Base-by-base conservation (phyloP, 2,113 vertebrate species). In the Probosciger aterrimus region DNA sequence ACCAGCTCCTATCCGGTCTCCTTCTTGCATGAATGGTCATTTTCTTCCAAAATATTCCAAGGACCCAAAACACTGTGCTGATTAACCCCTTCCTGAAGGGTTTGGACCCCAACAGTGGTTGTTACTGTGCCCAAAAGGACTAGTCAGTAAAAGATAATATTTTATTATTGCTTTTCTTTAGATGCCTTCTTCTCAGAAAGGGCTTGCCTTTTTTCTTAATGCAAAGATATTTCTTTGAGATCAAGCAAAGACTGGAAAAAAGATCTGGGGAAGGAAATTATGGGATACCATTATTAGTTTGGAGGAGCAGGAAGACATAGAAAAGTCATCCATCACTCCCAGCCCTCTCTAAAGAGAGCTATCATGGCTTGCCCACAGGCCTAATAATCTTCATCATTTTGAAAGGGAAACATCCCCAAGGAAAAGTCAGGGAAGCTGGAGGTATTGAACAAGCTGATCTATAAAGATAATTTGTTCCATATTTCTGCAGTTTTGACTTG, bases 381-480 rank as follows among this genome's bases (percentile, higher is more conserved):
- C 78, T 92, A 90, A 95, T 95, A 92, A 95, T 93, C 78, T 90
- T 74, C 82, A 95, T 91, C n/a, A 84, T 88, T 93, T 93, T 93
- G 90, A 96, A 96, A 94, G 46, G 62, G 46, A 93, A 92, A 77
- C 19, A 83, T 71, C 81, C 90, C 0, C 91, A 95, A 93, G 88
- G 93, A 93, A 70, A 88, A 79, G 35, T 52, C 49, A 62, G 52
- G 73, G 73, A 94, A 89, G 79, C 59, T 89, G 75, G 79, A 91
- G 82, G 78, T 89, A 96, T 93, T 91, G 96, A 96, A 94, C 86
- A 91, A 89, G n/a, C 79, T 85, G 93, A 94, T 85, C 93, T 96
- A 95, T 76, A 94, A 95, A 95, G 86, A 93, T 97, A 97, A 97
- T 97, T 97, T 2, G 9, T 97, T 96, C 97, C 97, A 97, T 93